Evolutionary conservation across 1,140 invertebrate species (phyloP).

Genomic region (Procambarus clarkii): DNA sequence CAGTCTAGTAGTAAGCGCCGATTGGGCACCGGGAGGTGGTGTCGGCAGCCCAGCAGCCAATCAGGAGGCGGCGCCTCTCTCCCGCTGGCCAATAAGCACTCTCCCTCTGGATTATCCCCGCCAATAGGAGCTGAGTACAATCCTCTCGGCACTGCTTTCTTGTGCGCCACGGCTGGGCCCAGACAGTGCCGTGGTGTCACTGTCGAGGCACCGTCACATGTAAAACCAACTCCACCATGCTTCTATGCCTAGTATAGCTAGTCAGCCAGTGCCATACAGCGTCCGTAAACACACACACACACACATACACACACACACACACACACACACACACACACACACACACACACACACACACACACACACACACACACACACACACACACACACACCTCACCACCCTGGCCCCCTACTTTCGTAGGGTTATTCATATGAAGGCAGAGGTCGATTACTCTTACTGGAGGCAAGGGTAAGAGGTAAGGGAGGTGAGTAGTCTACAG

Average conservation of each 20-base stretch:
- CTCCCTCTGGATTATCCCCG: conserved; percentile 33
- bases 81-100: conserved; percentile 27
- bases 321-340: too few species aligned
- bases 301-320: background rate
- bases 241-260: conserved; percentile 42
- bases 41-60: conserved; percentile 17
- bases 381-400: too few species aligned
- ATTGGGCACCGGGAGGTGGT: conserved; percentile 10
- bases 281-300: too few species aligned
- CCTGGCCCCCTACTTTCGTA: too few species aligned
- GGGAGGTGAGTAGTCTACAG: too few species aligned
- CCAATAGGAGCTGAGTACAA: conserved; percentile 47
- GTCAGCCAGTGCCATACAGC: conserved; percentile 43
- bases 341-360: too few species aligned
- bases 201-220: conserved; percentile 12
- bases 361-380: too few species aligned
- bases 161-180: conserved; percentile 17
- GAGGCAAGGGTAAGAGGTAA: too few species aligned
- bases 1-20: background rate
- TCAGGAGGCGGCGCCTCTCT: background rate
- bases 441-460: too few species aligned
- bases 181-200: background rate
- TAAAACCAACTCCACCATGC: conserved; percentile 38
- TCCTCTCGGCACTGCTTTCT: conserved; percentile 52
- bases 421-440: too few species aligned